phyloP scores from a whole-genome alignment of 1,140 invertebrate genomes.

The Nasonia longicornis region DNA sequence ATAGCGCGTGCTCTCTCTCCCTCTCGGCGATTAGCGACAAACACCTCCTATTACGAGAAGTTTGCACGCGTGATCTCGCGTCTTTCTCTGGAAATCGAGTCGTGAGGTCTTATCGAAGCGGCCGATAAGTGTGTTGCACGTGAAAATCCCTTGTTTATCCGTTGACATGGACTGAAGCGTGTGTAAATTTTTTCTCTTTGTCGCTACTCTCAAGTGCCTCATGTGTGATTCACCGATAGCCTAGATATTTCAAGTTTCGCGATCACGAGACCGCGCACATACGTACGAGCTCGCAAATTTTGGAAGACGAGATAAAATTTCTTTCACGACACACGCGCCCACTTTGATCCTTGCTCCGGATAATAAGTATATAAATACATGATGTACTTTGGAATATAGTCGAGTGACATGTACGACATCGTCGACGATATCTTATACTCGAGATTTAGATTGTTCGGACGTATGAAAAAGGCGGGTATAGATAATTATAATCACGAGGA shows the following conservation, averaged over 20 bases:
- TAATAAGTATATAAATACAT: background rate
- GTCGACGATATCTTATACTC: background rate
- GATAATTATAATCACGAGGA: too few relatives aligned
- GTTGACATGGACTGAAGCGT: background rate
- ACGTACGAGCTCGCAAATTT: background rate
- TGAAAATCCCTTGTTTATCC: conserved; percentile 3
- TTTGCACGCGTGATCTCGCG: too few relatives aligned
- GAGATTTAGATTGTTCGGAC: background rate
- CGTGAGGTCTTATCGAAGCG: background rate
- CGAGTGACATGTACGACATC: background rate
- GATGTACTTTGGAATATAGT: background rate
- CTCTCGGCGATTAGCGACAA: too few relatives aligned
- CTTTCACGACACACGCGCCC: background rate
- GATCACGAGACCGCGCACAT: background rate
- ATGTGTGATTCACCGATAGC: too few relatives aligned
- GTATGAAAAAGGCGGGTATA: background rate
- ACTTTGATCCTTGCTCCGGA: conserved; percentile 14
- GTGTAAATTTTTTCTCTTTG: background rate
- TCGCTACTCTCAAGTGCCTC: background rate
- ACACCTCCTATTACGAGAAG: too few relatives aligned
- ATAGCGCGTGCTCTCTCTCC: too few relatives aligned
- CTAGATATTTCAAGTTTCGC: background rate
- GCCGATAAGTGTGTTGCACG: background rate
- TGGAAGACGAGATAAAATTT: background rate
- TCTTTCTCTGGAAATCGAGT: too few relatives aligned